A percentile compares a stretch with the other conserved stretches of the same genome.
phyloP scores from a whole-genome alignment of 1,140 invertebrate species.

The Drosophila serrata region DNA sequence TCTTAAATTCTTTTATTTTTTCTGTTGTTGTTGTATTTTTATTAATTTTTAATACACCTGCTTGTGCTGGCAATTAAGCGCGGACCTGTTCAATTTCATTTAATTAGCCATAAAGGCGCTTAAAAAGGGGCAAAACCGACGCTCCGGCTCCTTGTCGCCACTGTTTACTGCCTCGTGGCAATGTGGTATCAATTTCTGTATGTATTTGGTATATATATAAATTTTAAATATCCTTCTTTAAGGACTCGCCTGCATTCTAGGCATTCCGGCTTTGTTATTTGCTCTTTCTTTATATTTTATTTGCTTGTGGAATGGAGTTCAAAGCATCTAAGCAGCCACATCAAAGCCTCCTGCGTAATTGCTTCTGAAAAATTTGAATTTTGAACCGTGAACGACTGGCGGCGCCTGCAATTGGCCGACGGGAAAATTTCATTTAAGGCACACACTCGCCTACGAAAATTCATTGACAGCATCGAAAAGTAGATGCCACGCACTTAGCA shows the following conservation, averaged over 20 bases:
- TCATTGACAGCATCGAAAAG: constrained; percentile 57
- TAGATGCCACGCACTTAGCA: constrained; percentile 24
- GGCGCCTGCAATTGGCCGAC: constrained; percentile 25
- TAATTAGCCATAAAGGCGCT: constrained; percentile 43
- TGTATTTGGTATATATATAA: not conserved
- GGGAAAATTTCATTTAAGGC: constrained; percentile 41
- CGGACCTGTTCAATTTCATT: constrained; percentile 56
- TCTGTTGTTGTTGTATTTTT: constrained; percentile 10
- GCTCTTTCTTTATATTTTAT: constrained; percentile 17
- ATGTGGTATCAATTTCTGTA: not conserved
- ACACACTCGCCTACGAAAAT: constrained; percentile 23
- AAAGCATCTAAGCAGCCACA: constrained; percentile 64
- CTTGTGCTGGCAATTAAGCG: constrained; percentile 40
- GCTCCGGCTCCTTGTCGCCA: constrained; percentile 2
- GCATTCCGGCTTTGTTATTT: constrained; percentile 57
- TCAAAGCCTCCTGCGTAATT: constrained; percentile 68
- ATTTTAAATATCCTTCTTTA: constrained; percentile 40
- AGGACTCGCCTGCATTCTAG: constrained; percentile 44
- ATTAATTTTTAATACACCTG: constrained; percentile 60
- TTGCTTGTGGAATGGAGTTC: constrained; percentile 47
- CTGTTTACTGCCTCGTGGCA: not conserved
- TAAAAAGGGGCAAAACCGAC: constrained; percentile 18
- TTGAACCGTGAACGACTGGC: constrained; percentile 19
- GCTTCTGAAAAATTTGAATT: constrained; percentile 64
- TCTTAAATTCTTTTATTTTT: no score